phyloP scores from a whole-genome alignment of 2,113 vertebrate species.

The Heptranchias perlo region DNA sequence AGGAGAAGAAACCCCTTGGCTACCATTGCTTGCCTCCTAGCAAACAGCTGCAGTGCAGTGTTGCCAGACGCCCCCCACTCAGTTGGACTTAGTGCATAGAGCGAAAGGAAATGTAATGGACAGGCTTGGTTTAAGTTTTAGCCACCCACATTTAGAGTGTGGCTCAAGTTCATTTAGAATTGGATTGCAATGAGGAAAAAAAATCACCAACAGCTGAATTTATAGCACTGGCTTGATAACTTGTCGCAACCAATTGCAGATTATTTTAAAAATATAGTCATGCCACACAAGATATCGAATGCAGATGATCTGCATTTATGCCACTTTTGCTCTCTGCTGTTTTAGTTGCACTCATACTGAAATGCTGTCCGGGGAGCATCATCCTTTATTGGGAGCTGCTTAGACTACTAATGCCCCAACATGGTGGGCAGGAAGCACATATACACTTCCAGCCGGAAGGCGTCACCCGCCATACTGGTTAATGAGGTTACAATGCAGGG shows the following conservation, averaged over 20 bases:
- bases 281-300: neutral
- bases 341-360: neutral
- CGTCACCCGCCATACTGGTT: too few relatives aligned
- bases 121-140: neutral
- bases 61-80: constrained; percentile 17
- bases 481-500: neutral
- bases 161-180: neutral
- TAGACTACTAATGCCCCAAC: neutral
- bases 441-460: neutral
- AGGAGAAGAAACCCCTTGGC: neutral
- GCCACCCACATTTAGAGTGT: neutral
- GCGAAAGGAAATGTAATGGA: neutral
- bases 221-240: neutral
- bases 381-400: neutral
- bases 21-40: neutral
- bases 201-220: constrained; percentile 17
- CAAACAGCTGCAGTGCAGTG: neutral
- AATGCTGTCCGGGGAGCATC: neutral
- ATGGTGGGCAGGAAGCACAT: neutral
- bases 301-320: neutral
- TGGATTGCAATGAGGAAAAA: neutral
- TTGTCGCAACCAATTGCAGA: neutral
- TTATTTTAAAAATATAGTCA: neutral
- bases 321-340: neutral
- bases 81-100: neutral